Base-by-base conservation (phyloP, 2,113 vertebrate species). In the Emydocephalus ijimae region DNA sequence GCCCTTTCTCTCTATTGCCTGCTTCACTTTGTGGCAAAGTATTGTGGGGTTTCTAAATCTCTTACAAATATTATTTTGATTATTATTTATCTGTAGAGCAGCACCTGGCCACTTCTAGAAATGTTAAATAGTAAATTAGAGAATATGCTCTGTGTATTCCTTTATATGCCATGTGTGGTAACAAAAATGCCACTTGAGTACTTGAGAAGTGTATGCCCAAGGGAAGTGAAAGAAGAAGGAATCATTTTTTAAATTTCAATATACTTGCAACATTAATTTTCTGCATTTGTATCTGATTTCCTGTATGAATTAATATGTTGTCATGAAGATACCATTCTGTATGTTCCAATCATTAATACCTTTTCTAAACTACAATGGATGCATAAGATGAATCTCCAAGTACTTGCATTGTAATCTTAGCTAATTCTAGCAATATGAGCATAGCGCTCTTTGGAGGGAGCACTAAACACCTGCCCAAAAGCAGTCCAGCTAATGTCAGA, bases 381-480 rank as follows among this genome's bases (percentile, higher is more conserved):
- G 61, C 88, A 96, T 94, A 92, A 94, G 95, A 95, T 96, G 95
- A 96, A 94, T 96, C 95, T 95, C 96, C 95, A 96, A 96, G 95
- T 94, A 94, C 95, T 95, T 86, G 92, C 94, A 95, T 61, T 45
- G 12, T 94, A 96, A 94, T 94, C 11, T 59, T 59, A 59, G 57
- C 23, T 24, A 24, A 59, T 59, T 59, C 23, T 59, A 59, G 8
- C 57, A 24, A 59, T 59, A 8, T 59, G 24, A 59, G 23, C 23
- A 10, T 24, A 24, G 2, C 6, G 0, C 69, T 81, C 69, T 81
- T 81, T 39, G 69, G 18, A 21, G 6, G 18, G 69, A 81, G n/a
- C n/a, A 81, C 18, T 21, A 81, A 39, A 81, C 15, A 20, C 69
- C 34, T 81, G 34, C 7, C 15, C 69, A 3, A 39, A 34, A 81